Evolutionary conservation across 2,113 vertebrate genomes (phyloP), one percentile per base, ranked within the genome.

Genomic region (Hyla sarda): DNA sequence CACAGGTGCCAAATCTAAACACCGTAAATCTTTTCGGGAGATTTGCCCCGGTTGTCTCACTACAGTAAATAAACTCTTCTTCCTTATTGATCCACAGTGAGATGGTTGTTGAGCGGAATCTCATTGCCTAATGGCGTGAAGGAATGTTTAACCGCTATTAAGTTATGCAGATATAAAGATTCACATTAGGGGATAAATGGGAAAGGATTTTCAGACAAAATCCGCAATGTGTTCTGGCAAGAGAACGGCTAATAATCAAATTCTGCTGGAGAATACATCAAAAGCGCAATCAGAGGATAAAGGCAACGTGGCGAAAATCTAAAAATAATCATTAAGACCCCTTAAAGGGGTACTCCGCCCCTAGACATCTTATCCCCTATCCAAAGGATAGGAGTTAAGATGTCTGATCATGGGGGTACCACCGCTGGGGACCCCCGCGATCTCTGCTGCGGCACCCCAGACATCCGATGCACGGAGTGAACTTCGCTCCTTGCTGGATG

Each of bases 121-220:
- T 73, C 28, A 73, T 73, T 73, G 71, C 37, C 23, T 73, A 73
- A 73, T 73, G 71, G n/a, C 37, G 11, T 34, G 65, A 69, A 73
- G 14, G 12, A 45, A 45, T 45, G 71, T 73, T n/a, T 69, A 34
- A 69, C 37, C 10, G 16, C 65, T 32, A 69, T 69, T 69, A 69
- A 32, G 28, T 34, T 69, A 14, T 28, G 32, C 67, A 71, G 67
- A 30, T 71, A 32, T 37, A 32, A 73, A 23, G 37, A 45, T 45
- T 73, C 19, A 23, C 71, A 73, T 73, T 41, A 73, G 71, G 30
- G 37, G 34, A 45, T 45, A n/a, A 45, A 23, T 1, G 14, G 37
- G n/a, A n/a, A 45, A n/a, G 21, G 34, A 73, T 73, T 73, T 73
- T 10, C 37, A 73, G 19, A 72, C 69, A 23, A n/a, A 32, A 45